A percentile compares a stretch with the other conserved stretches of the same genome.
phyloP scores from a whole-genome alignment of 92 coral and sea anemone species.

The Hydrozoanthus gracilis region DNA sequence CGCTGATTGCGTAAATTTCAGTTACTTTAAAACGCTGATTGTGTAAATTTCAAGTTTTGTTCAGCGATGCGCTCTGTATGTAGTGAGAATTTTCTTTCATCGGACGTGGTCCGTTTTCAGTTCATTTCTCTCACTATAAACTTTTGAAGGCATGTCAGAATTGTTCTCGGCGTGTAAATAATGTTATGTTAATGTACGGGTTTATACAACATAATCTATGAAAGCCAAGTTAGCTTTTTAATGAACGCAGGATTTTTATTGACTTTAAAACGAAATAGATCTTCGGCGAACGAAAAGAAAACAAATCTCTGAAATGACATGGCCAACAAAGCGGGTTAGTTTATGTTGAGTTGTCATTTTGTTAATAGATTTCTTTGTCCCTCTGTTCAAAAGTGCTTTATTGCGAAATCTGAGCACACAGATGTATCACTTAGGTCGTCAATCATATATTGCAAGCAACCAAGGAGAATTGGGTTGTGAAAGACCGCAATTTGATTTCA shows the following conservation, averaged over 20 bases:
- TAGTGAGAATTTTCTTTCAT: neutral
- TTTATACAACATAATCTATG: conserved; percentile 43
- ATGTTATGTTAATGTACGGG: conserved; percentile 16
- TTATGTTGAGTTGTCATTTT: neutral
- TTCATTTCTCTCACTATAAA: neutral
- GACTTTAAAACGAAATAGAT: conserved; percentile 29
- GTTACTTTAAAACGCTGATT: too few species aligned
- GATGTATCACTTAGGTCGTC: neutral
- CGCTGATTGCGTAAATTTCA: too few species aligned
- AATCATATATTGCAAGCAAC: neutral
- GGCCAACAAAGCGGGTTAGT: conserved; percentile 5
- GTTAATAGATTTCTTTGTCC: neutral
- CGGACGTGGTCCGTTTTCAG: neutral
- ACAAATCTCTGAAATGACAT: conserved; percentile 6
- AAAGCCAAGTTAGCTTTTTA: conserved; percentile 39
- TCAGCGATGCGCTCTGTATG: too few species aligned
- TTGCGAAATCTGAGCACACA: conserved; percentile 32
- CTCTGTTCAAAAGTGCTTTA: neutral
- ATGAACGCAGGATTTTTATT: conserved; percentile 30
- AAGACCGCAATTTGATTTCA: neutral
- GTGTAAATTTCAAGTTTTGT: too few species aligned
- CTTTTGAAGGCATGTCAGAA: neutral
- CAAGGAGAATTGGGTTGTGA: neutral
- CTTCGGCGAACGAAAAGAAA: neutral
- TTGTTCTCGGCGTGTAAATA: conserved; percentile 39